phyloP scores from a whole-genome alignment of 2,888 invertebrate species.

The Limnephilus auricula region DNA sequence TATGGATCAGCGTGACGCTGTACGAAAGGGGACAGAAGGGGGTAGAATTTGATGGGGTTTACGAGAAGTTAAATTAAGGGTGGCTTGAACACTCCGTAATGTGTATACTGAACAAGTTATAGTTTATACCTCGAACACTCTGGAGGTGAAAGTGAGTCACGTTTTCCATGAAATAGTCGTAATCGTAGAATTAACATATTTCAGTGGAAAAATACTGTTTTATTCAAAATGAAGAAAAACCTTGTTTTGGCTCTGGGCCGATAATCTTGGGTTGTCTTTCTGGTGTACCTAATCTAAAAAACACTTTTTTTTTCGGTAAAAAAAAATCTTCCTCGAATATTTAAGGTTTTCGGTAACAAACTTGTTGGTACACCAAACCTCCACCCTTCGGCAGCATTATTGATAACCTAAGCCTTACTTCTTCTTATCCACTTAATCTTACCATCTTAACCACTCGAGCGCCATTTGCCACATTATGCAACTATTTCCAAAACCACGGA shows the following conservation, averaged over 20 bases:
- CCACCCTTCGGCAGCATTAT: not conserved
- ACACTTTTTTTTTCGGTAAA: too few species aligned
- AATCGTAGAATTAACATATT: not conserved
- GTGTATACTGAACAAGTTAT: not conserved
- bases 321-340: not conserved
- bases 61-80: slow-evolving; percentile 18
- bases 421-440: too few species aligned
- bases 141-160: slow-evolving; percentile 31
- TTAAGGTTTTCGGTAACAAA: not conserved
- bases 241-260: not conserved
- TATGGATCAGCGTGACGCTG: slow-evolving; percentile 44
- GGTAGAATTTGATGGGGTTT: slow-evolving; percentile 10
- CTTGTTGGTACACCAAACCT: not conserved
- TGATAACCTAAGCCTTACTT: not conserved
- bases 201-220: not conserved
- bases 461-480: too few species aligned
- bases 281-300: not conserved
- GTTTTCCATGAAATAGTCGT: not conserved
- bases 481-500: too few species aligned
- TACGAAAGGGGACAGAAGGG: not conserved
- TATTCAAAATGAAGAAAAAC: not conserved
- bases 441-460: too few species aligned
- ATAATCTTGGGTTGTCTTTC: not conserved
- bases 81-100: not conserved
- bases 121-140: not conserved